Percentiles rank a stretch among this genome's conserved stretches.
phyloP scores from a whole-genome alignment of 2,888 invertebrate species.

The Gisinianus flammeolus region DNA sequence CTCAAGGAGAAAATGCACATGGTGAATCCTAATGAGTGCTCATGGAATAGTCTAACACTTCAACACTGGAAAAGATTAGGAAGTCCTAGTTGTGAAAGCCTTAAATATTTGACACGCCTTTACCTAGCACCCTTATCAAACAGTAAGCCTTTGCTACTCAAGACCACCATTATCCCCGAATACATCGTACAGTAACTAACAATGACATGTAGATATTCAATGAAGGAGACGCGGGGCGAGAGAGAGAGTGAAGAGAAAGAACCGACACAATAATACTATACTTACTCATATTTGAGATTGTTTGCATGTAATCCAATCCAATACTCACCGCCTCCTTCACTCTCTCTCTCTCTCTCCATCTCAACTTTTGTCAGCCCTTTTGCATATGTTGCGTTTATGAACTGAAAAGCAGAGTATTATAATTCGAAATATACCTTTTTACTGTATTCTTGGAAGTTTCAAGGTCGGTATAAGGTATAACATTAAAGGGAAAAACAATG shows the following conservation, averaged over 20 bases:
- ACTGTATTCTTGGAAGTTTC: no score
- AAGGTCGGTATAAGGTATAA: no score
- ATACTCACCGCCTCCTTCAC: constrained; percentile 11
- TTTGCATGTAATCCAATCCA: constrained; percentile 31
- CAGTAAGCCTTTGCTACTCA: constrained; percentile 21
- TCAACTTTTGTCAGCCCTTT: not conserved
- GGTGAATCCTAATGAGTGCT: constrained; percentile 57
- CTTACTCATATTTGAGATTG: constrained; percentile 13
- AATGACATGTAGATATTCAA: constrained; percentile 7
- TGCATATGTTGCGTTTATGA: no score
- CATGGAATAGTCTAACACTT: constrained; percentile 40
- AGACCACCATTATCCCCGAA: not conserved
- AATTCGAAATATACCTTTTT: no score
- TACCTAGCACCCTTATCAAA: constrained; percentile 55
- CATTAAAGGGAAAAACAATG: no score
- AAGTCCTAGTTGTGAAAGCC: constrained; percentile 53
- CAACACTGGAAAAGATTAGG: constrained; percentile 51
- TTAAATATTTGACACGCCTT: constrained; percentile 58
- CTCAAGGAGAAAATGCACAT: constrained; percentile 12
- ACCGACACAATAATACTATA: not conserved
- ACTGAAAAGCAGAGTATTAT: no score
- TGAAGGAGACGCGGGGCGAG: no score
- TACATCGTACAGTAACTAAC: not conserved
- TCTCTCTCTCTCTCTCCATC: constrained; percentile 26
- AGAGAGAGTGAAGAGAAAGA: constrained; percentile 10